Conservation (phyloP, 2,888 invertebrate species). For the Timandra comae region DNA sequence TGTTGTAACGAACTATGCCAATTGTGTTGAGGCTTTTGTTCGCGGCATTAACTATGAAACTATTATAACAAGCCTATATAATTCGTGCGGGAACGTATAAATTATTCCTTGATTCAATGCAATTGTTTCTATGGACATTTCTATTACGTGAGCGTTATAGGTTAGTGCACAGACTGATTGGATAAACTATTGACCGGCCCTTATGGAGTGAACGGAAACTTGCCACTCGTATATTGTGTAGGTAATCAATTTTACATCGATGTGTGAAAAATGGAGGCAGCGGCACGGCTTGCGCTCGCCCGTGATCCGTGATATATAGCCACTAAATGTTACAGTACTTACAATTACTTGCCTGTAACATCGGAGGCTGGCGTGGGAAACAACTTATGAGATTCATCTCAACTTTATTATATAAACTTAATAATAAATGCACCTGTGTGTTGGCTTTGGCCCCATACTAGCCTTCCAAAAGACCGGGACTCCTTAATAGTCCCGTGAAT, state of each 20-base stretch:
- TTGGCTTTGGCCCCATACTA: too few relatives aligned
- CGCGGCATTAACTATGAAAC: slow-evolving; percentile 57
- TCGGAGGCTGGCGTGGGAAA: slow-evolving; percentile 30
- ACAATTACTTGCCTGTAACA: slow-evolving; percentile 46
- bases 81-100: slow-evolving; percentile 29
- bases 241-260: slow-evolving; percentile 50
- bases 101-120: slow-evolving; percentile 30
- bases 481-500: too few relatives aligned
- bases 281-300: slow-evolving; percentile 31
- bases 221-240: slow-evolving; percentile 25
- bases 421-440: too few relatives aligned
- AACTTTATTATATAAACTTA: too few relatives aligned
- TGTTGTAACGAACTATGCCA: slow-evolving; percentile 63
- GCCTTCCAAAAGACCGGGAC: too few relatives aligned
- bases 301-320: slow-evolving; percentile 41
- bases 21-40: slow-evolving; percentile 66
- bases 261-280: slow-evolving; percentile 51
- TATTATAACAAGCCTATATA: slow-evolving; percentile 45
- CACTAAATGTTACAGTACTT: slow-evolving; percentile 41
- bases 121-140: slow-evolving; percentile 24
- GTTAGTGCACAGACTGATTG: slow-evolving; percentile 15
- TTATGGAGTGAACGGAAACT: slow-evolving; percentile 10
- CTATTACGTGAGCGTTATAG: slow-evolving; percentile 20
- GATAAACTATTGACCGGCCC: slow-evolving; percentile 11
- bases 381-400: slow-evolving; percentile 17